Percentiles rank a stretch among this genome's conserved stretches.
Evolutionary conservation across 2,113 vertebrate species (phyloP).

Genomic region (Pholis gunnellus): DNA sequence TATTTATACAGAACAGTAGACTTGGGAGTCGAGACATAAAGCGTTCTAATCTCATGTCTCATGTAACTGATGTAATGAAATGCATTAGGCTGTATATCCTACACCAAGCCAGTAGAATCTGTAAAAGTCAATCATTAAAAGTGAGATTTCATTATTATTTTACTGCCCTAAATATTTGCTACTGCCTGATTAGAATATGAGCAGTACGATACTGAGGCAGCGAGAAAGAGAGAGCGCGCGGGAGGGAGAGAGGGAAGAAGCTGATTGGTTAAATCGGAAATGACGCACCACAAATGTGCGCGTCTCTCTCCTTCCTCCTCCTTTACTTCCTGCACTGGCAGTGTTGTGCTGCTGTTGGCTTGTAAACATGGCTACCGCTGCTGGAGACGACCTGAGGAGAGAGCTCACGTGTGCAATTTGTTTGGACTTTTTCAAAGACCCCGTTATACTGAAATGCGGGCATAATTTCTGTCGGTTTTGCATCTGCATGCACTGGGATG

Average conservation of each 20-base stretch:
- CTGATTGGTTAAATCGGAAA: slow-evolving; percentile 52
- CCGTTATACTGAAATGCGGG: slow-evolving; percentile 85
- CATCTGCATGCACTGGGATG: slow-evolving; percentile 86
- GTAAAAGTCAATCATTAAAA: neutral
- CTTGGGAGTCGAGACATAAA: neutral
- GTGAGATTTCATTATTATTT: neutral
- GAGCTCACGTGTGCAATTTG: slow-evolving; percentile 85
- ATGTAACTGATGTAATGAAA: neutral
- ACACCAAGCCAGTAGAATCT: neutral
- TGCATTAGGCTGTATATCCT: neutral
- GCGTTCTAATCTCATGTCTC: neutral
- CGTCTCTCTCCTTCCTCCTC: neutral
- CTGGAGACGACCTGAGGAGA: slow-evolving; percentile 76
- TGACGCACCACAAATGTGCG: slow-evolving; percentile 42
- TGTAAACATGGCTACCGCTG: slow-evolving; percentile 80
- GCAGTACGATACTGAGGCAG: too few species aligned
- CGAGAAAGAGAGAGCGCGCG: neutral
- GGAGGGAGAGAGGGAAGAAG: neutral
- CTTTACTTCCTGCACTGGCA: slow-evolving; percentile 38
- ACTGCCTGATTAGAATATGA: too few species aligned
- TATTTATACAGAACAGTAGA: neutral
- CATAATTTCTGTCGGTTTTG: slow-evolving; percentile 86
- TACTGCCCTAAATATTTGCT: too few species aligned
- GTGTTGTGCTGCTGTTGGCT: slow-evolving; percentile 21
- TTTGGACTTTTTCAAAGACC: slow-evolving; percentile 83